Conservation (phyloP, 2,797 vertebrate species). For the Valencia hispanica region DNA sequence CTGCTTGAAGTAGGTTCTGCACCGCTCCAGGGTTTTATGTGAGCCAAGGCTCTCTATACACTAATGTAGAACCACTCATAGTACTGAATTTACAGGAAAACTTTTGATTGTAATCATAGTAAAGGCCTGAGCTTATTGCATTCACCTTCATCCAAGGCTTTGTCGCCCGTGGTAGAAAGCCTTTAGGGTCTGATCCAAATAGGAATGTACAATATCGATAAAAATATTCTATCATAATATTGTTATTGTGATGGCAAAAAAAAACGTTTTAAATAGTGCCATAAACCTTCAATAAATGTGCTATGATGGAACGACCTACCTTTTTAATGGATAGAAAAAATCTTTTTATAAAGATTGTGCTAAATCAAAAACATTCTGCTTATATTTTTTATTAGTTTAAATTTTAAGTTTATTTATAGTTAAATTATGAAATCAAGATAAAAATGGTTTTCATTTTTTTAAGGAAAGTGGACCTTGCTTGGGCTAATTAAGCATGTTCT, state of each 20-base stretch:
- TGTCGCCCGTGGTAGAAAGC: background rate
- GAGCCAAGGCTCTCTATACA: slow-evolving; percentile 14
- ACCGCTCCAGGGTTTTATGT: slow-evolving; percentile 37
- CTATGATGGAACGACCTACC: background rate
- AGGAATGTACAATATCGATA: background rate
- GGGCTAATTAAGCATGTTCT: background rate
- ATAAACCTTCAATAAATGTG: background rate
- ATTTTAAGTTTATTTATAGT: too few species aligned
- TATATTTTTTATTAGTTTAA: background rate
- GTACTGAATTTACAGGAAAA: slow-evolving; percentile 6
- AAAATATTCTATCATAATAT: background rate
- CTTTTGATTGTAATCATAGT: slow-evolving; percentile 2
- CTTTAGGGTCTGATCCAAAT: background rate
- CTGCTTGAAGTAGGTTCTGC: slow-evolving; percentile 40
- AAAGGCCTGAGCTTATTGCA: background rate
- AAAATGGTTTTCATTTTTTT: background rate
- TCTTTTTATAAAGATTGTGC: background rate
- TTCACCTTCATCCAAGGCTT: background rate
- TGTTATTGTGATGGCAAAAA: background rate
- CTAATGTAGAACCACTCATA: slow-evolving; percentile 10
- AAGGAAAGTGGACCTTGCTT: background rate
- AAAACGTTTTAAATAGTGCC: background rate
- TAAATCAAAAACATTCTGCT: background rate
- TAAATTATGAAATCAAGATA: background rate
- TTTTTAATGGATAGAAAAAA: background rate